Percentiles rank a stretch among this genome's conserved stretches.
phyloP scores from a whole-genome alignment of 2,888 invertebrate genomes.

The Drosophila histrio region DNA sequence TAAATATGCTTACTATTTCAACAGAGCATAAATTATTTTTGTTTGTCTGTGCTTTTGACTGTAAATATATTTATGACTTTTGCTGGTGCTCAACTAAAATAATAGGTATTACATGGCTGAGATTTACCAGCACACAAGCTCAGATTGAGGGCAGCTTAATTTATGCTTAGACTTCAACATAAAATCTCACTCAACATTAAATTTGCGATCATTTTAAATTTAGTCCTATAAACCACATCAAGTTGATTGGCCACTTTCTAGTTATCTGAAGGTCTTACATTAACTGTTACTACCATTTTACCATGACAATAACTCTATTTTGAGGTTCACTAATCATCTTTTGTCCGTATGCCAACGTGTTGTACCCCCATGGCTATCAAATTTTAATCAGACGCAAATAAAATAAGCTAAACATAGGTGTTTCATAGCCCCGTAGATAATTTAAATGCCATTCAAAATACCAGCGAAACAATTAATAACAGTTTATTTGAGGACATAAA shows the following conservation, averaged over 20 bases:
- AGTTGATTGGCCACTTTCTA: constrained; percentile 22
- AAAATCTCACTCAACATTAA: constrained; percentile 32
- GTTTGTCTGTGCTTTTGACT: neutral
- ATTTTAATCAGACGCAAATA: constrained; percentile 59
- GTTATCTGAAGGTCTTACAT: constrained; percentile 13
- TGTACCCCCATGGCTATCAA: constrained; percentile 42
- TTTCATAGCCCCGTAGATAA: constrained; percentile 30
- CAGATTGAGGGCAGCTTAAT: constrained; percentile 6
- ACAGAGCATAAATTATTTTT: neutral
- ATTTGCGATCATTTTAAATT: constrained; percentile 31
- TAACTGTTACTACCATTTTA: constrained; percentile 11
- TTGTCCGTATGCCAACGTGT: constrained; percentile 33
- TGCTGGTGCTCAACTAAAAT: neutral
- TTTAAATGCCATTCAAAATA: constrained; percentile 61
- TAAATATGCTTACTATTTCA: neutral
- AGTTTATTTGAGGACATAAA: constrained; percentile 72
- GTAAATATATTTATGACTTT: neutral
- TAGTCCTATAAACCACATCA: neutral
- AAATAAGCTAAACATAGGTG: constrained; percentile 40
- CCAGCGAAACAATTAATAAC: constrained; percentile 71
- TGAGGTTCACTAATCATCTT: constrained; percentile 45
- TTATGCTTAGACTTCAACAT: constrained; percentile 25
- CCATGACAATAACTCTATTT: constrained; percentile 52
- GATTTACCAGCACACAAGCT: neutral
- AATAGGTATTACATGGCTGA: neutral